Conservation (phyloP, 2,113 vertebrate genomes). For the Cephalophus harveyi region DNA sequence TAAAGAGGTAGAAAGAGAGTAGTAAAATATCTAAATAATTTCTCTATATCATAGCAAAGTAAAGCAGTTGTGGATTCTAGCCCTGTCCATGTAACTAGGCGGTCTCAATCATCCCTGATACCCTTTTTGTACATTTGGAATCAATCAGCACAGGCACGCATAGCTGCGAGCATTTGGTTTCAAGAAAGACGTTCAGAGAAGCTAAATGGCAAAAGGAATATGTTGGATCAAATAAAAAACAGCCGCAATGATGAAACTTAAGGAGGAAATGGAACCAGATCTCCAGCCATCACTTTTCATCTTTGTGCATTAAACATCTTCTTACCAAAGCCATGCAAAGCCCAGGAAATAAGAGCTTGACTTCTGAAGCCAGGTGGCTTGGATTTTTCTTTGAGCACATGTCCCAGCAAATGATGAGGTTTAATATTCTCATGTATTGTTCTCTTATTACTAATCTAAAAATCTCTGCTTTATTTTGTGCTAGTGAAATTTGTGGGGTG, state of each 20-base stretch:
- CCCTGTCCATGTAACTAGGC: background rate
- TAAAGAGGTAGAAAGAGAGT: background rate
- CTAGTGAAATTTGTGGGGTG: background rate
- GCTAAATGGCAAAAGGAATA: conserved; percentile 23
- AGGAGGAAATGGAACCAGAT: conserved; percentile 42
- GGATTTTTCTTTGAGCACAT: background rate
- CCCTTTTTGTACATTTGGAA: conserved; percentile 37
- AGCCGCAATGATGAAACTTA: background rate
- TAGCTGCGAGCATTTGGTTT: conserved; percentile 36
- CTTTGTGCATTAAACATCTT: background rate
- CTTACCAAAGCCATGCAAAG: background rate
- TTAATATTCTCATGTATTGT: background rate
- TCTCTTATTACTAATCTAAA: background rate
- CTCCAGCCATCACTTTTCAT: background rate
- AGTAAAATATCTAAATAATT: background rate
- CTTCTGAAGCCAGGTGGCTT: background rate
- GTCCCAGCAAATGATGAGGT: background rate
- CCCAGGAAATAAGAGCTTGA: background rate
- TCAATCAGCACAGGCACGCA: background rate
- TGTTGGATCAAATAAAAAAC: conserved; percentile 40
- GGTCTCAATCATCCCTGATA: background rate
- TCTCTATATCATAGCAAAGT: background rate
- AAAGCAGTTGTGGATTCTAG: background rate
- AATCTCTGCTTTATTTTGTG: background rate
- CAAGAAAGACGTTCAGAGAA: conserved; percentile 30